These are phyloP conservation scores for Meteorus colon DNA, from an alignment of 2,888 invertebrate species.

Conservation along the genomic window DNA sequence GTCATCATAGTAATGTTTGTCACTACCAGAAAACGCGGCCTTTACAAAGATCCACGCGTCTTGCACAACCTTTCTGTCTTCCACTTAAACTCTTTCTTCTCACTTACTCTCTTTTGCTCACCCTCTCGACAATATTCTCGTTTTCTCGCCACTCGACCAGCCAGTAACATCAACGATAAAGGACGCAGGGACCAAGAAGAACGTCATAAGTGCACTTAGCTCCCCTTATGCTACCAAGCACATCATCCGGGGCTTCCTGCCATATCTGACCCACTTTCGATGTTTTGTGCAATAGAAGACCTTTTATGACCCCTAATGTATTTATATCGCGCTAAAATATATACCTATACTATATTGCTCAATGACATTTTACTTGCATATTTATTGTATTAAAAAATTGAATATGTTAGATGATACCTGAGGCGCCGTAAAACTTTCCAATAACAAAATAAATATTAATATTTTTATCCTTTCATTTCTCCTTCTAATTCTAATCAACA, in stretches of 20 bases:
- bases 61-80: neutral
- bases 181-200: slow-evolving; percentile 58
- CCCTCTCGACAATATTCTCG: slow-evolving; percentile 35
- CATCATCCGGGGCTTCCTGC: slow-evolving; percentile 52
- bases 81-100: neutral
- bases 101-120: neutral
- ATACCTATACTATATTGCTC: neutral
- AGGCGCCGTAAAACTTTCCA: neutral
- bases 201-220: slow-evolving; percentile 61
- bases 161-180: slow-evolving; percentile 53
- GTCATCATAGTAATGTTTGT: no score
- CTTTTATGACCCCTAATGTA: slow-evolving; percentile 34
- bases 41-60: neutral
- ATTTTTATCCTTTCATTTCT: no score
- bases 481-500: no score
- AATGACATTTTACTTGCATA: neutral
- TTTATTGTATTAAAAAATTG: neutral
- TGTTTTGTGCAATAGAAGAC: slow-evolving; percentile 28
- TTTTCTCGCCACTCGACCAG: slow-evolving; percentile 22
- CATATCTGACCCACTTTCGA: slow-evolving; percentile 50
- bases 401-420: neutral
- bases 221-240: slow-evolving; percentile 58
- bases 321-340: slow-evolving; percentile 7
- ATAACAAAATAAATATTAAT: neutral
- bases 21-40: no score